A percentile compares a stretch with the other conserved stretches of the same genome.
Evolutionary conservation across 2,113 vertebrate genomes (phyloP).

Genomic region (Pterophyllum scalare): DNA sequence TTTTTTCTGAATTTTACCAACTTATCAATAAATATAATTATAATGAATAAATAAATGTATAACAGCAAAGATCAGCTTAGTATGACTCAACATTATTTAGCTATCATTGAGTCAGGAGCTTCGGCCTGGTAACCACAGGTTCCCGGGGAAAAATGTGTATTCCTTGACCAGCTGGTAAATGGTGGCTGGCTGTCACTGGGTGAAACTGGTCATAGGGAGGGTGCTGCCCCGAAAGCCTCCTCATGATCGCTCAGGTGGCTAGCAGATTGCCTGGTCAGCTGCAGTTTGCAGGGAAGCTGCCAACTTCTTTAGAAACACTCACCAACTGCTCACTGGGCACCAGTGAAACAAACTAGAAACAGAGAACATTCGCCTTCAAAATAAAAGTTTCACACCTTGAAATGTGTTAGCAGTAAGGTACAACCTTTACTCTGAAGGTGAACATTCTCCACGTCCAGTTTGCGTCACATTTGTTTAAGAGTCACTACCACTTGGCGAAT

Average conservation of each 20-base stretch:
- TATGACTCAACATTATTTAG: background rate
- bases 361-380: no score
- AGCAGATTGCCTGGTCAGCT: background rate
- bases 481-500: no score
- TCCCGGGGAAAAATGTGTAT: background rate
- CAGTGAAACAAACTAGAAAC: no score
- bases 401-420: no score
- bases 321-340: no score
- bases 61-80: background rate
- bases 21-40: background rate
- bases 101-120: background rate
- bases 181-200: background rate
- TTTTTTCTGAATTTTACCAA: background rate
- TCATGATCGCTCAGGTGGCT: background rate
- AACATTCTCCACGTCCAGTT: no score
- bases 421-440: no score
- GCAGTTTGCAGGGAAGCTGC: no score
- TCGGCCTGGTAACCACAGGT: background rate
- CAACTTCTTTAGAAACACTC: no score
- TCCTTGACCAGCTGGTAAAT: background rate
- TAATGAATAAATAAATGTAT: background rate
- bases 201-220: background rate
- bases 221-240: background rate
- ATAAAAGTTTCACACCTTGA: no score
- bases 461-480: no score